Conservation (phyloP, 2,888 invertebrate genomes). For the Byasa hedistus region DNA sequence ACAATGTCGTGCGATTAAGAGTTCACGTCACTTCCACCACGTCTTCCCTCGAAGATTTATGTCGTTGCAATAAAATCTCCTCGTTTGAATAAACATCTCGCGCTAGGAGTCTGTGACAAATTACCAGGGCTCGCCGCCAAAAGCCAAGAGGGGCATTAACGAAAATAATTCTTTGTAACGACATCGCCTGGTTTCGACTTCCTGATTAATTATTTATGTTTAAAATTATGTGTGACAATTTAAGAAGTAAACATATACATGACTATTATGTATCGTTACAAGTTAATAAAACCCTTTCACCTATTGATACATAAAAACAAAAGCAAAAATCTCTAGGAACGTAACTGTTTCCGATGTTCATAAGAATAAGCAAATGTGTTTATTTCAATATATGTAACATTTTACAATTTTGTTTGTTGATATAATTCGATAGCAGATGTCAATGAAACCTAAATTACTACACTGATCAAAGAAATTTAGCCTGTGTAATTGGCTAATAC, state of each 20-base stretch:
- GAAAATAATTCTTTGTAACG: slow-evolving; percentile 70
- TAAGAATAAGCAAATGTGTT: too few species aligned
- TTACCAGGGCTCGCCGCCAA: slow-evolving; percentile 64
- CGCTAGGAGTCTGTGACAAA: slow-evolving; percentile 67
- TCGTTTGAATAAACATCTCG: slow-evolving; percentile 77
- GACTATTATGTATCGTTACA: neutral
- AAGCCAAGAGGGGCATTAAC: slow-evolving; percentile 68
- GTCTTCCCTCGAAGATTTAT: slow-evolving; percentile 66
- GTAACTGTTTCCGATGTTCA: too few species aligned
- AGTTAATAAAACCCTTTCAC: too few species aligned
- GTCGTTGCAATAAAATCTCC: slow-evolving; percentile 75
- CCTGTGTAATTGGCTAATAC: too few species aligned
- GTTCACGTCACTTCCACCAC: slow-evolving; percentile 63
- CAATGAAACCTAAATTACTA: too few species aligned
- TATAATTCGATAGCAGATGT: too few species aligned
- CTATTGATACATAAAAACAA: too few species aligned
- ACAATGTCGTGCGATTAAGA: slow-evolving; percentile 64
- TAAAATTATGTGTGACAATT: neutral
- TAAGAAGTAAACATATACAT: neutral
- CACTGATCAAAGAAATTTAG: too few species aligned
- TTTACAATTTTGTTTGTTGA: too few species aligned
- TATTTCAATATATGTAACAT: too few species aligned
- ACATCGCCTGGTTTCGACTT: slow-evolving; percentile 56
- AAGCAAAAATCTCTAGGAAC: too few species aligned
- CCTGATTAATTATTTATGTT: slow-evolving; percentile 64